Evolutionary conservation across 1,140 invertebrate species (phyloP), one percentile per base, ranked within the genome.

Genomic region (Cydia strobilella): DNA sequence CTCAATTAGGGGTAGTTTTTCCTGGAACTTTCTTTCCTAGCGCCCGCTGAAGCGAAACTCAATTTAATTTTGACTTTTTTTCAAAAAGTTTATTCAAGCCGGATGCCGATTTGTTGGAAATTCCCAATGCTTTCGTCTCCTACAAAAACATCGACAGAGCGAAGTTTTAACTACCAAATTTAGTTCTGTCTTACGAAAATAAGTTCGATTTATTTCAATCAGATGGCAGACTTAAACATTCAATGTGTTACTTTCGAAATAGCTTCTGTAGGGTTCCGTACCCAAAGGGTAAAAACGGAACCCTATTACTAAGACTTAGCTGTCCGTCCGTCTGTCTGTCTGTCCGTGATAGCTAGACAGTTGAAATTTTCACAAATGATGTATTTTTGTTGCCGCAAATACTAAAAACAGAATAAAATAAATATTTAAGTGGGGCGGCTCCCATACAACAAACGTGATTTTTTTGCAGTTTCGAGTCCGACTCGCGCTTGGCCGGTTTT

Each of bases 1-100:
- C 27, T 65, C 63, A 65, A 65, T 65, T 65, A 65, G 27, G 23
- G 23, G 35, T 65, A 65, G 23, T 65, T 65, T 65, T 15, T 31
- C 25, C 25, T 6, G 27, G 13, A 65, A 65, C 63, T 65, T 65
- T 65, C 25, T 65, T 65, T 65, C 23, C 63, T 65, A 35, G 27
- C 63, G 25, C 63, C 63, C 27, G 25, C 63, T 31, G 63, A 65
- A 65, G 15, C 25, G 63, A 3, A 35, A 15, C 25, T n/a, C 13
- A 23, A 27, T 65, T 59, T 7, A 9, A 6, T 59, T 59, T 23
- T 59, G 15, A 51, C 15, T 23, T 59, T 65, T 31, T 65, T 31
- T 65, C 23, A 9, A 65, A 31, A 65, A 65, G 13, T 65, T 65
- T 35, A 65, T 65, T 13, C 25, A 31, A 27, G 1, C n/a, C 63